These are phyloP conservation scores for Atractosteus spatula DNA, from an alignment of 2,113 vertebrate species.

Conservation along the genomic window DNA sequence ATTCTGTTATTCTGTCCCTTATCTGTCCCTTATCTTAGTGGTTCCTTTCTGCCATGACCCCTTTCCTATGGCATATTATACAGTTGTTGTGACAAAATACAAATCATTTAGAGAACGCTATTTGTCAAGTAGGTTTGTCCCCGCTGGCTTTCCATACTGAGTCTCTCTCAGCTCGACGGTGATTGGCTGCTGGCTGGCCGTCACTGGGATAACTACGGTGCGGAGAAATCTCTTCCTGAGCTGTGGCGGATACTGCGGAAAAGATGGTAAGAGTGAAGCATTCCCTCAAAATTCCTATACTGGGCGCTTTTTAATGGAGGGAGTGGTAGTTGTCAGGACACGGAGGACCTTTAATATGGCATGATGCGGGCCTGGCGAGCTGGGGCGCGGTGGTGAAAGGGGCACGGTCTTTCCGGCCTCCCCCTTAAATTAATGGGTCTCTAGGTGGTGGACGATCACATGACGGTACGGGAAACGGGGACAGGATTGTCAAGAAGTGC, in stretches of 20 bases:
- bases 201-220: background rate
- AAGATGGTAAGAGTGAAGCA: conserved; percentile 64
- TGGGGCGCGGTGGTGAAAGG: background rate
- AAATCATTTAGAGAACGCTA: too few species aligned
- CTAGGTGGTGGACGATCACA: conserved; percentile 50
- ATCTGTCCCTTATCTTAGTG: too few species aligned
- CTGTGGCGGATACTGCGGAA: conserved; percentile 40
- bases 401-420: background rate
- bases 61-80: too few species aligned
- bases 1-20: too few species aligned
- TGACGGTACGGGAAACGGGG: conserved; percentile 47
- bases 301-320: background rate
- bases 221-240: conserved; percentile 51
- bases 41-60: too few species aligned
- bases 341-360: too few species aligned
- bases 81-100: too few species aligned
- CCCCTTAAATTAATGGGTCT: background rate
- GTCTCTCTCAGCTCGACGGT: too few species aligned
- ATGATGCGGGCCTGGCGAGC: background rate
- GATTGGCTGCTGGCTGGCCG: conserved; percentile 1
- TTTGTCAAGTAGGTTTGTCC: too few species aligned
- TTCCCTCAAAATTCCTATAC: conserved; percentile 27
- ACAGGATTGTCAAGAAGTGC: background rate
- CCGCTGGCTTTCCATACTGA: too few species aligned
- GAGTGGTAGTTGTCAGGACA: background rate